Evolutionary conservation across 2,113 vertebrate species (phyloP).

Genomic region (Elachura formosa): DNA sequence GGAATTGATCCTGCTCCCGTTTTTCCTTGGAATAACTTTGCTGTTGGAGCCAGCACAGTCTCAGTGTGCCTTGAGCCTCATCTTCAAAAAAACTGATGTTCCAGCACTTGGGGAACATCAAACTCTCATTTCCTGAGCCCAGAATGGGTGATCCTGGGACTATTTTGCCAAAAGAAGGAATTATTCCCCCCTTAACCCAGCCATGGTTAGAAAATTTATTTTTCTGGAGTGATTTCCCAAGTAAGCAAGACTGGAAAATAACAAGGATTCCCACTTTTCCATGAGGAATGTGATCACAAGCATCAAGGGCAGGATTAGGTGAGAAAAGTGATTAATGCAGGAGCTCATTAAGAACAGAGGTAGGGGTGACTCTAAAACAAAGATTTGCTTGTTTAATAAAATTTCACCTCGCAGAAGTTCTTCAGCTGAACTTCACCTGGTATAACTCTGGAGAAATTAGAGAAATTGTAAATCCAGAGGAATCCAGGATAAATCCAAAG

Average conservation of each 20-base stretch:
- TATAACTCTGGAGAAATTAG: background rate
- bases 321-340: background rate
- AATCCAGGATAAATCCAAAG: background rate
- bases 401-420: background rate
- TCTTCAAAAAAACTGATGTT: background rate
- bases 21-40: background rate
- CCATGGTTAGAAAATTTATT: background rate
- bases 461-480: background rate
- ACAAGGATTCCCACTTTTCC: background rate
- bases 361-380: background rate
- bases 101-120: background rate
- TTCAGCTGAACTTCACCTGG: background rate
- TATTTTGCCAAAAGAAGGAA: background rate
- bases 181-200: background rate
- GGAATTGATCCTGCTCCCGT: fast-evolving
- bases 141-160: fast-evolving
- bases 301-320: background rate
- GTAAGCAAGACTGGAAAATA: background rate
- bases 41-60: background rate
- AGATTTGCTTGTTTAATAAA: background rate
- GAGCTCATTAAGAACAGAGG: background rate
- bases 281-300: background rate
- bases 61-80: background rate
- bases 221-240: background rate
- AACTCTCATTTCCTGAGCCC: background rate